Base-by-base conservation (phyloP, 1,140 invertebrate species). In the Drosophila rufa region DNA sequence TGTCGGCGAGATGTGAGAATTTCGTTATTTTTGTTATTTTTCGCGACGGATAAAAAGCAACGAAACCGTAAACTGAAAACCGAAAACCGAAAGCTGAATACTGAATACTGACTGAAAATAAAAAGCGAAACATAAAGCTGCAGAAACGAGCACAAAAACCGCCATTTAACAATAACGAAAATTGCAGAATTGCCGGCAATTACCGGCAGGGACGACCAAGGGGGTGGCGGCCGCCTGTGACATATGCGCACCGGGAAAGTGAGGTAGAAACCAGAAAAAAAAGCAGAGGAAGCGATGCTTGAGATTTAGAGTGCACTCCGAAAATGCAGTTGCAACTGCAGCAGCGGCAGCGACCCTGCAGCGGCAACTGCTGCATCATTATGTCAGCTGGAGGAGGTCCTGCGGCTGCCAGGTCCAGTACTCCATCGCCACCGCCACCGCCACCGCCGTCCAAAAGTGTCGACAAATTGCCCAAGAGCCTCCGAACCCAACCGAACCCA, bases 181-280 rank as follows among this genome's bases (percentile, higher is more conserved):
- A 83, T 80, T 87, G 47, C 83, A 51, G 84, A 83, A 89, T 89
- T 87, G 84, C 77, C 80, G 59, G 79, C 83, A 89, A 87, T 87
- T 86, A 84, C 78, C 43, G 27, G 30, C 30, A 45, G 45, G 56
- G 36, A n/a, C 30, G 30, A 33, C 30, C 33, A 36, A 36, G n/a
- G 53, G 56, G 19, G 40, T 61, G 9, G 45, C 38, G n/a, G 38
- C n/a, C 30, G 62, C 62, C 40, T 53, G 78, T 79, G 75, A 79
- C 75, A 79, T 78, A 78, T 77, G 75, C 43, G 12, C 42, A 50
- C 40, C 12, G 6, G 36, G 33, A 15, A 46, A 40, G 45, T 36
- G 53, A 55, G 27, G 48, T 22, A 40, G 8, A 38, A 73, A 62
- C 43, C 27, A 62, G 40, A 61, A 27, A 43, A 36, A 59, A 22